Base-by-base conservation (phyloP, 37 sponge, comb jelly and placozoan genomes). In the Ianthella basta region DNA sequence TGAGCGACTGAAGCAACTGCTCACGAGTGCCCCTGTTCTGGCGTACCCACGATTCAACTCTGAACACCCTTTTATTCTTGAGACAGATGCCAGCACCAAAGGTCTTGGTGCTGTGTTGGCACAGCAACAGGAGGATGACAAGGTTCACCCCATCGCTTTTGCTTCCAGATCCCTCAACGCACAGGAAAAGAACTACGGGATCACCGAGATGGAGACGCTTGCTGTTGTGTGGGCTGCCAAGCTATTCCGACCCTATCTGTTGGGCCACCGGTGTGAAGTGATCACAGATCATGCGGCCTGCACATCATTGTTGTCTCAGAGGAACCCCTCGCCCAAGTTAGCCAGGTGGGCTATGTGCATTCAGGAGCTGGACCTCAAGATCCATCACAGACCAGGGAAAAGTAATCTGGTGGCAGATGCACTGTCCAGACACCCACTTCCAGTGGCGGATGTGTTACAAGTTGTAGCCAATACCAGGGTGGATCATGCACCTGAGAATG, bases 211-310 rank as follows among this genome's bases (percentile, higher is more conserved):
- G 67, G 86, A 89, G 54, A 81, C 86, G 21, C 85, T 84, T 33
- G 90, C 66, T 81, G 55, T 69, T 3, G 81, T 86, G 20, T 83
- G 80, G 72, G 88, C 88, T 14, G 72, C 61, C n/a, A 36, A 59
- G n/a, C 39, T 69, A 41, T 89, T 83, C 55, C 68, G 89, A 3
- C 81, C 79, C 29, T 84, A 89, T 55, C 16, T 89, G 0, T 65
- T 55, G 5, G 87, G 82, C 5, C 82, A 87, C 64, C 39, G 12
- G 12, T 64, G 55, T 60, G 21, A 40, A 25, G 82, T 85, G 33
- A 77, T 40, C 74, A 85, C 86, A 14, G 90, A 89, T 56, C 90
- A 89, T 72, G 72, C 81, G 12, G 82, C 90, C 4, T 85, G 68
- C 25, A 81, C 54, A 5, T 84, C 75, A n/a, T 34, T 85, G 36